A percentile compares a stretch with the other conserved stretches of the same genome.
These are phyloP conservation scores for Apomyelois bistriatella DNA, from an alignment of 2,888 invertebrate genomes.

Conservation along the genomic window DNA sequence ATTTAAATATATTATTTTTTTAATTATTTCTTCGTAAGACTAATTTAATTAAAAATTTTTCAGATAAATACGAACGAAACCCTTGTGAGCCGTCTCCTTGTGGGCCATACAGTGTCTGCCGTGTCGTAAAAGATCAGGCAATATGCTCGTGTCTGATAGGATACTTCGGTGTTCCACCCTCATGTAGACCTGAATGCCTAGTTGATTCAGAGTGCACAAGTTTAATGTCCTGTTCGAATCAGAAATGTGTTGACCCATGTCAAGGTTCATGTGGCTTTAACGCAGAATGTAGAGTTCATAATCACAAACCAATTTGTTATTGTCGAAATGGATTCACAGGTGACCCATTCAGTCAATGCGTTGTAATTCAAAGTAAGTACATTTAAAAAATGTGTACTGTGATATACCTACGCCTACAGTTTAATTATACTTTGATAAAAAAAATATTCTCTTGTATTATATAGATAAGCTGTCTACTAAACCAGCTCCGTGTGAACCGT, in stretches of 20 bases:
- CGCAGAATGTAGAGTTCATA: constrained; percentile 88
- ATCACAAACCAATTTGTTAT: constrained; percentile 92
- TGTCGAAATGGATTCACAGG: constrained; percentile 87
- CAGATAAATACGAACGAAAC: constrained; percentile 50
- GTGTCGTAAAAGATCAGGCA: constrained; percentile 75
- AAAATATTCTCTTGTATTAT: neutral
- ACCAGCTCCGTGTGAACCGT: constrained; percentile 81
- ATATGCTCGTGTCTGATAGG: constrained; percentile 88
- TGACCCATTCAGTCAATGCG: constrained; percentile 88
- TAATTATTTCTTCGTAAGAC: too few relatives aligned
- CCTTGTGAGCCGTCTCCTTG: constrained; percentile 88
- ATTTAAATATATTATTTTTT: too few relatives aligned
- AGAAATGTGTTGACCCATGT: constrained; percentile 90
- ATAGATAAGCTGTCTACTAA: constrained; percentile 31
- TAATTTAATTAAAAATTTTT: constrained; percentile 20
- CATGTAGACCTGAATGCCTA: constrained; percentile 91
- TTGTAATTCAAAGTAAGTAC: constrained; percentile 50
- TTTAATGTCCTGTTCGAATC: constrained; percentile 87
- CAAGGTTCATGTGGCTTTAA: constrained; percentile 88
- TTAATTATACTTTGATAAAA: neutral
- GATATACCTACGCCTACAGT: too few relatives aligned
- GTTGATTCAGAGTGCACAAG: constrained; percentile 89
- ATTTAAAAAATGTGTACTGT: neutral
- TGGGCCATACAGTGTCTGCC: constrained; percentile 88
- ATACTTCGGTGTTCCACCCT: constrained; percentile 86